A percentile compares a stretch with the other conserved stretches of the same genome.
Evolutionary conservation across 2,797 vertebrate genomes (phyloP).

Genomic region (Acomys russatus): DNA sequence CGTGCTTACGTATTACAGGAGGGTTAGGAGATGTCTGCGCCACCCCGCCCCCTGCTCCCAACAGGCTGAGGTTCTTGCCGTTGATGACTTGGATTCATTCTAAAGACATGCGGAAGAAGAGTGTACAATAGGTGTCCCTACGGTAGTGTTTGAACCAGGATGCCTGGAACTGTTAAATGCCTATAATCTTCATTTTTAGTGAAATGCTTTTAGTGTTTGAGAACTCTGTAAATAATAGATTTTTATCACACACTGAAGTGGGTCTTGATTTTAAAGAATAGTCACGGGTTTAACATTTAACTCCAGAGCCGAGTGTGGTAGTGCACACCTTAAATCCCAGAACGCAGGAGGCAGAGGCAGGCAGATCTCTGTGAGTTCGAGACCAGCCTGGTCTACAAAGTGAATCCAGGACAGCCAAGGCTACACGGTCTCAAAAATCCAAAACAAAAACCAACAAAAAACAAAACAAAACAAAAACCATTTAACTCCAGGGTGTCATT

Average conservation of each 20-base stretch:
- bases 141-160: not conserved
- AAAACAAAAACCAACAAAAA: too few species aligned
- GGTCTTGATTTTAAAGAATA: not conserved
- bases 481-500: not conserved
- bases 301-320: not conserved
- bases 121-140: not conserved
- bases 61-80: too few species aligned
- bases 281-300: not conserved
- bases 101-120: not conserved
- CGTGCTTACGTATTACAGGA: rapidly evolving
- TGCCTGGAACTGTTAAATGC: not conserved
- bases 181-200: not conserved
- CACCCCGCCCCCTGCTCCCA: too few species aligned
- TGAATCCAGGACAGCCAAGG: too few species aligned
- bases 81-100: not conserved
- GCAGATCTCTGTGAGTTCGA: too few species aligned
- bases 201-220: not conserved
- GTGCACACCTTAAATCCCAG: too few species aligned
- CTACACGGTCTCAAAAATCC: too few species aligned
- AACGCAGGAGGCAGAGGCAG: too few species aligned
- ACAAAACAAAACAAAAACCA: not conserved
- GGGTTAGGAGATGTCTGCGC: not conserved
- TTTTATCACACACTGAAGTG: not conserved
- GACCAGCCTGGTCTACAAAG: too few species aligned
- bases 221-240: not conserved